Base-by-base conservation (phyloP, 2,797 vertebrate genomes). In the Falco rusticolus region DNA sequence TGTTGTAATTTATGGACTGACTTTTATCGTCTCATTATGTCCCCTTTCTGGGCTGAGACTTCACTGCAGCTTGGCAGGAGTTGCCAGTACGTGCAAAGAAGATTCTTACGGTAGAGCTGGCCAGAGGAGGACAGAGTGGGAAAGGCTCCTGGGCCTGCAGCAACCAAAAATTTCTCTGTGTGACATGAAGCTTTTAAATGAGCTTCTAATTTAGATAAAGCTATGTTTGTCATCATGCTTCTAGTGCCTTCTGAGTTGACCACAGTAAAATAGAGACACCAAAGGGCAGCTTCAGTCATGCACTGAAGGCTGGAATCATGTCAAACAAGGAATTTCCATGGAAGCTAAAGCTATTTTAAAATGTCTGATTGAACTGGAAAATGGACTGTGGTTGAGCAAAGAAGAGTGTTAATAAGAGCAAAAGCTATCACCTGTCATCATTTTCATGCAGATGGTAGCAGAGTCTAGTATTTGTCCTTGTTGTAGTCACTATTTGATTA, bases 261-360 rank as follows among this genome's bases (percentile, higher is more conserved):
- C 50, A 24, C 13, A 51, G 66, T 70, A 84, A 75, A 93, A 90
- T 56, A 63, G 12, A 75, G 79, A 54, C 24, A 7, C 43, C 6
- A 6, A 50, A 82, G 75, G 65, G 65, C 85, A 88, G 29, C 69
- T 90, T 21, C 12, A 72, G 82, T 57, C n/a, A 21, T 5, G 34
- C 29, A 45, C 60, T 47, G 64, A 64, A 86, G 69, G 37, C 17
- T 57, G 65, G 71, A 89, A 33, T 70, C 80, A 13, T 88, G 82
- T 89, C 57, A 43, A 78, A 61, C 41, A 83, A 81, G 60, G 51
- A 77, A 61, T 94, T 68, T 87, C 82, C 9, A 5, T 72, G 54
- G 41, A 84, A 81, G 81, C 87, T 81, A 71, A 90, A 92, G 50
- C 29, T 78, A 9, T 88, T 94, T 87, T 64, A 80, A 90, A 75